phyloP scores from a whole-genome alignment of 2,888 invertebrate genomes.

The Tipula confusa region DNA sequence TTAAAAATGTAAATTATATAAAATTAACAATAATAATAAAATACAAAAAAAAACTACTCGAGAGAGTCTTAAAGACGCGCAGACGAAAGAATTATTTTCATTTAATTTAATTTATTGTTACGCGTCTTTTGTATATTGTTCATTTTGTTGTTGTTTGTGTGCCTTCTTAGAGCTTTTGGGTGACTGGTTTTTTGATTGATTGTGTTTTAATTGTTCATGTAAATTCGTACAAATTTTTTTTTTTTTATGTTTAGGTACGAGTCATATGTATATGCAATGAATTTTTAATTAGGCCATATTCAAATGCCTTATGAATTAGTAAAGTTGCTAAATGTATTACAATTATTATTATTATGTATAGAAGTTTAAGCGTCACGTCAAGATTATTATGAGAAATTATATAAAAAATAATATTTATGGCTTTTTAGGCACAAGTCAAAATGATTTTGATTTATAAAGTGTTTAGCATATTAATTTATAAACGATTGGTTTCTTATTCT shows the following conservation, averaged over 20 bases:
- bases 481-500: neutral
- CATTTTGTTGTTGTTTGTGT: neutral
- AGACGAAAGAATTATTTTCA: neutral
- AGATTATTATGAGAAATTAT: neutral
- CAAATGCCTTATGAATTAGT: neutral
- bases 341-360: neutral
- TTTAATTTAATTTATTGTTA: slow-evolving; percentile 16
- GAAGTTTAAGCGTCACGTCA: neutral
- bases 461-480: neutral
- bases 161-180: neutral
- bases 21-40: slow-evolving; percentile 4
- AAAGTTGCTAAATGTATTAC: neutral
- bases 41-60: slow-evolving; percentile 13
- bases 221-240: neutral
- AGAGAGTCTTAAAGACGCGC: neutral
- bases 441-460: neutral
- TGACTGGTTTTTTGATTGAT: slow-evolving; percentile 20
- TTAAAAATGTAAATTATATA: slow-evolving; percentile 15
- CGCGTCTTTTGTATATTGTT: neutral
- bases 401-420: neutral
- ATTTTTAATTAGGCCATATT: neutral
- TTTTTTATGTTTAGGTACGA: neutral
- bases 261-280: too few species aligned
- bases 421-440: slow-evolving; percentile 5
- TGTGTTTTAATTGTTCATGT: slow-evolving; percentile 12